Conservation (phyloP, 2,888 invertebrate species). For the Mythimna lalbum region DNA sequence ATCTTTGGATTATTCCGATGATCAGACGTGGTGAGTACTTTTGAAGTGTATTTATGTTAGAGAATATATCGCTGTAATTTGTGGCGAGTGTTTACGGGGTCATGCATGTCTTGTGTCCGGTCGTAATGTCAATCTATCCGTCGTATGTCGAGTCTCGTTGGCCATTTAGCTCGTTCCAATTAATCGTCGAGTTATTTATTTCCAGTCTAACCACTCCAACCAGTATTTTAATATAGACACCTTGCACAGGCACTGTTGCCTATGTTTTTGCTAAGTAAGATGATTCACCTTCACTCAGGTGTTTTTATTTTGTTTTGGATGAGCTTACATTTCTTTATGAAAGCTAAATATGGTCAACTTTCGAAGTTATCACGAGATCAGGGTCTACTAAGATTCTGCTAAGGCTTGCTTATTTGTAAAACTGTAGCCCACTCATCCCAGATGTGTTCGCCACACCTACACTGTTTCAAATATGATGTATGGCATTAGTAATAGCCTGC, state of each 20-base stretch:
- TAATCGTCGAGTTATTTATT: slow-evolving; percentile 57
- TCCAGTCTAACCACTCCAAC: slow-evolving; percentile 68
- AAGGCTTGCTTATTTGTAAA: background rate
- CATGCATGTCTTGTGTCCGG: slow-evolving; percentile 63
- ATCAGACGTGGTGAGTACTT: slow-evolving; percentile 91
- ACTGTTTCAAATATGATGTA: slow-evolving; percentile 21
- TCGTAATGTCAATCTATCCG: slow-evolving; percentile 70
- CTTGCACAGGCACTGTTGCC: slow-evolving; percentile 27
- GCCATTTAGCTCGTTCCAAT: slow-evolving; percentile 62
- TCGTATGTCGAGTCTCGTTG: slow-evolving; percentile 50
- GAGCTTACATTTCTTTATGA: background rate
- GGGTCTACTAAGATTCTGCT: background rate
- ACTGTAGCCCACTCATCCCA: slow-evolving; percentile 36
- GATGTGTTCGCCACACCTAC: slow-evolving; percentile 43
- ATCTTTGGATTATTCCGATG: slow-evolving; percentile 89
- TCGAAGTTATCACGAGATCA: background rate
- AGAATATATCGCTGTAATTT: slow-evolving; percentile 29
- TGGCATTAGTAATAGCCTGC: slow-evolving; percentile 12
- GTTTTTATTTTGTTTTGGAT: slow-evolving; percentile 47
- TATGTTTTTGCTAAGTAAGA: slow-evolving; percentile 39
- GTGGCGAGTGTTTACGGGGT: slow-evolving; percentile 52
- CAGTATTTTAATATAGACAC: slow-evolving; percentile 49
- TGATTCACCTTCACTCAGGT: slow-evolving; percentile 55
- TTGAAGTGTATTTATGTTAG: slow-evolving; percentile 44
- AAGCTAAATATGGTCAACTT: background rate